phyloP scores from a whole-genome alignment of 2,888 invertebrate species.

The Ichneumon xanthorius region DNA sequence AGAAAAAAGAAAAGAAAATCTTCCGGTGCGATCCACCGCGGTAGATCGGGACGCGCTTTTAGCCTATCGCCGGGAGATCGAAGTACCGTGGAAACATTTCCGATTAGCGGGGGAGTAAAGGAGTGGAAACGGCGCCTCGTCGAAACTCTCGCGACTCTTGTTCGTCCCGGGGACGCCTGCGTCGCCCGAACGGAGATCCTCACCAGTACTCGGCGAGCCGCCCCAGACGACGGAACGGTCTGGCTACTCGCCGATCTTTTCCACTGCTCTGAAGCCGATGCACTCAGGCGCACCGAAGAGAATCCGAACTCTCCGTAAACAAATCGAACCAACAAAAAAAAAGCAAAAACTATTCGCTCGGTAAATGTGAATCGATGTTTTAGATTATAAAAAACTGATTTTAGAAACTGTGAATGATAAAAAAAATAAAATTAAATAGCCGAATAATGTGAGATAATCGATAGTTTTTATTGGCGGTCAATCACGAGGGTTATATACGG shows the following conservation, averaged over 20 bases:
- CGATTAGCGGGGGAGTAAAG: constrained; percentile 53
- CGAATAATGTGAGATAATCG: constrained; percentile 9
- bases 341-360: constrained; percentile 3
- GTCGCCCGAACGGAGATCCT: constrained; percentile 69
- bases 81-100: constrained; percentile 41
- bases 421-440: constrained; percentile 1
- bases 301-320: not conserved
- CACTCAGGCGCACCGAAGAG: not conserved
- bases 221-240: constrained; percentile 76
- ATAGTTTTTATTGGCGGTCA: not conserved
- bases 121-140: constrained; percentile 48
- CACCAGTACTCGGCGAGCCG: constrained; percentile 81
- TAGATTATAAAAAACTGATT: not conserved
- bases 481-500: not conserved
- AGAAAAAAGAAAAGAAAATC: not conserved
- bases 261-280: constrained; percentile 64
- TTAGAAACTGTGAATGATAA: not conserved
- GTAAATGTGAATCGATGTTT: constrained; percentile 9
- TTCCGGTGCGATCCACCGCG: not conserved
- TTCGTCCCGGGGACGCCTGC: constrained; percentile 75
- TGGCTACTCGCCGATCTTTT: constrained; percentile 72
- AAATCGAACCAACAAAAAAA: not conserved
- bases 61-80: constrained; percentile 15
- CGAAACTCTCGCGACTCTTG: constrained; percentile 29
- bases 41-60: not conserved